Base-by-base conservation (phyloP, 2,888 invertebrate genomes). In the Omphaloscelis lunosa region DNA sequence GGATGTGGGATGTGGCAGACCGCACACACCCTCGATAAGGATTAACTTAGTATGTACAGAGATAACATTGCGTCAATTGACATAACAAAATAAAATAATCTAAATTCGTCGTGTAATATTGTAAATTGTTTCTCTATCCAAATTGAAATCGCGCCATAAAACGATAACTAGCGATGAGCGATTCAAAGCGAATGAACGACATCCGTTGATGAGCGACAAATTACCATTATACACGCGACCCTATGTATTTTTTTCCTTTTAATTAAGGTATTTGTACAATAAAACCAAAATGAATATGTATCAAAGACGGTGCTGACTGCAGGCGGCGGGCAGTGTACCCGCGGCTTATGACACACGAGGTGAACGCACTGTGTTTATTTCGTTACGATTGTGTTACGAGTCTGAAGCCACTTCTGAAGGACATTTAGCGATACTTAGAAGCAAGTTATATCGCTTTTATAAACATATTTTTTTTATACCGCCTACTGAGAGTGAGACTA, bases 321-420 rank as follows among this genome's bases (percentile, higher is more conserved):
- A 67, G 39, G 48, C 71, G 66, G 65, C 72, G 77, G 83, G 65
- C 75, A 67, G 87, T 86, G 85, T 87, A 75, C 79, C 62, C 69
- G 9, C 69, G 34, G 73, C 80, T 86, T 84, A 88, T 78, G 81
- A 79, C 62, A 86, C 81, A 77, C 67, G 86, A 84, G 86, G 88
- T 88, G 77, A 89, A 89, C 59, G 87, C 62, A 83, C 87, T 78
- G 71, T n/a, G 80, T 74, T 79, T 77, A 88, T 86, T 89, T 89
- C 74, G 86, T 87, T 88, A 83, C 82, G 88, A 84, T 84, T 84
- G 79, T 88, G 67, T 85, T 83, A 82, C 80, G 74, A 76, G 83
- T 73, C 76, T 69, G 65, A 76, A 80, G 76, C 45, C 75, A 75
- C 83, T 71, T 85, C 41, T 86, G 82, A 87, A 87, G 83, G 88